Conservation (phyloP, 2,888 invertebrate genomes). For the Diabrotica balteata region DNA sequence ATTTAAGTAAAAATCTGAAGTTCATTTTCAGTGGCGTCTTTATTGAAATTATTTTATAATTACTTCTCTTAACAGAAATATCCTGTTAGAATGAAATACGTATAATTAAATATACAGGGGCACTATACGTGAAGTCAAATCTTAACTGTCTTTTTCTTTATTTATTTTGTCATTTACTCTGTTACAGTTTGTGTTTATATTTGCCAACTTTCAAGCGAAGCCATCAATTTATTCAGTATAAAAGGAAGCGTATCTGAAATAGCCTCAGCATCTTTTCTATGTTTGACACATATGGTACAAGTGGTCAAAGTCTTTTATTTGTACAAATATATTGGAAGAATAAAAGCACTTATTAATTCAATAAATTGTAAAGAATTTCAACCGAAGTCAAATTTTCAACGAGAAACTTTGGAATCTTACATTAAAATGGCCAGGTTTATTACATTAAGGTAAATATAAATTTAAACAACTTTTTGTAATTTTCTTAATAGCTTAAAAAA, state of each 20-base stretch:
- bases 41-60: no score
- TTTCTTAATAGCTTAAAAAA: no score
- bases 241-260: conserved; percentile 22
- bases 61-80: no score
- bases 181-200: conserved; percentile 1
- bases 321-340: conserved; percentile 25
- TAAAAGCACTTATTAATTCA: conserved; percentile 29
- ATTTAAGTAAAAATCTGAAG: no score
- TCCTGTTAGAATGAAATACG: no score
- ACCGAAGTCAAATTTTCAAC: conserved; percentile 15
- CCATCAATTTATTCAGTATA: conserved; percentile 19
- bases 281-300: conserved; percentile 36
- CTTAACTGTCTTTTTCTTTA: no score
- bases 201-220: conserved; percentile 24
- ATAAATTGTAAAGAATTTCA: conserved; percentile 24
- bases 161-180: no score
- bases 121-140: no score
- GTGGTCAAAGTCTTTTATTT: conserved; percentile 32
- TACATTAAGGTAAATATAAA: conserved; percentile 38
- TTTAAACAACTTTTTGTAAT: conserved; percentile 23
- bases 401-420: conserved; percentile 2
- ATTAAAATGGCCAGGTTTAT: conserved; percentile 14
- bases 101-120: no score
- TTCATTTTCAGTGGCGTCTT: no score
- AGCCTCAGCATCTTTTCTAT: conserved; percentile 36